phyloP scores from a whole-genome alignment of 2,113 vertebrate genomes.

The Festucalex cinctus region DNA sequence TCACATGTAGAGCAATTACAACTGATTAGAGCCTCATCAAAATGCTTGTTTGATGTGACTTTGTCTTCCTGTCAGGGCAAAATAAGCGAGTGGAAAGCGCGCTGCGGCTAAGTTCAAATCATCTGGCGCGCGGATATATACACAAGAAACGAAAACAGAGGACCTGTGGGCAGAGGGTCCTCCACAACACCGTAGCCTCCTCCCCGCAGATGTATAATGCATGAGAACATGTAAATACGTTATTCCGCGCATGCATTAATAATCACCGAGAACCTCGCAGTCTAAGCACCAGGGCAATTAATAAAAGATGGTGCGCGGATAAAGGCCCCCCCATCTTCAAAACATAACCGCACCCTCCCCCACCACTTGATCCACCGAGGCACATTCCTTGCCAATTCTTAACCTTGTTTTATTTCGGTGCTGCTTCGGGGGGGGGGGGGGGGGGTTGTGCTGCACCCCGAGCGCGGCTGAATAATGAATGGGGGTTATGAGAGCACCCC shows the following conservation, averaged over 20 bases:
- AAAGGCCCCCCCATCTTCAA: constrained; percentile 43
- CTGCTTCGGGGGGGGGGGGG: constrained; percentile 24
- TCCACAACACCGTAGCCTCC: constrained; percentile 47
- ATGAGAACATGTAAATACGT: constrained; percentile 76
- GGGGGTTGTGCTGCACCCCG: constrained; percentile 44
- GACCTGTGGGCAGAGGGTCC: constrained; percentile 63
- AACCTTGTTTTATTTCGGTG: constrained; percentile 66
- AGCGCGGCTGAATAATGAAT: constrained; percentile 64
- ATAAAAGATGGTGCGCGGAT: constrained; percentile 70
- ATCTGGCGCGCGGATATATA: constrained; percentile 28
- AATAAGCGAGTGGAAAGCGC: constrained; percentile 22
- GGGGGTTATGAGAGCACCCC: constrained; percentile 49
- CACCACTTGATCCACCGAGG: constrained; percentile 60
- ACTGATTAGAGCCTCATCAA: not conserved
- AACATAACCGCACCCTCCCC: constrained; percentile 25
- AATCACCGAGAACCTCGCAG: constrained; percentile 63
- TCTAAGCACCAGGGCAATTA: constrained; percentile 68
- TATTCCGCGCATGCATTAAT: constrained; percentile 72
- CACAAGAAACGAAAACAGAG: constrained; percentile 27
- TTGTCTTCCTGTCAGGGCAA: constrained; percentile 21
- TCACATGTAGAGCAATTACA: constrained; percentile 5
- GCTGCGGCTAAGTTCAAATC: constrained; percentile 47
- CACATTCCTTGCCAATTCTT: constrained; percentile 66
- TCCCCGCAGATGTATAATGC: constrained; percentile 65
- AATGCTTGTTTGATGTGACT: constrained; percentile 28